Percentiles rank a stretch among this genome's conserved stretches.
These are phyloP conservation scores for Chrysomela aeneicollis DNA, from an alignment of 2,888 invertebrate species.

Conservation along the genomic window DNA sequence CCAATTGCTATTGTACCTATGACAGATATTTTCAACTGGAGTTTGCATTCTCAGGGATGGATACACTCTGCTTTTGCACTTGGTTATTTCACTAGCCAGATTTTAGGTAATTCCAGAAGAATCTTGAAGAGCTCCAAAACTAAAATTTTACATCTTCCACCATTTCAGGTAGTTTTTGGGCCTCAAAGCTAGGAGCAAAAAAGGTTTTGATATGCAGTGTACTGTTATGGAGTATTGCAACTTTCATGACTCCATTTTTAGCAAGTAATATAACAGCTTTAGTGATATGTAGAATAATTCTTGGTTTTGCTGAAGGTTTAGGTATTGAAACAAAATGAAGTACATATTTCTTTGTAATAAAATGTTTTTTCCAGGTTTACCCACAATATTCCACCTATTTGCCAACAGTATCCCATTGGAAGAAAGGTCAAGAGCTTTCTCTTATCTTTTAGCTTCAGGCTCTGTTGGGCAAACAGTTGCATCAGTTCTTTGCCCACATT, in stretches of 20 bases:
- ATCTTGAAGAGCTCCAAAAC: neutral
- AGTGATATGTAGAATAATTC: slow-evolving; percentile 70
- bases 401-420: slow-evolving; percentile 76
- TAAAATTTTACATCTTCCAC: slow-evolving; percentile 44
- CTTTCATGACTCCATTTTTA: slow-evolving; percentile 72
- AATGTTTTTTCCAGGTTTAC: slow-evolving; percentile 66
- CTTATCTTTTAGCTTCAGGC: slow-evolving; percentile 75
- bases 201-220: slow-evolving; percentile 73
- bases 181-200: slow-evolving; percentile 74
- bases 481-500: slow-evolving; percentile 74
- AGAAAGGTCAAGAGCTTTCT: slow-evolving; percentile 76
- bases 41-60: slow-evolving; percentile 76
- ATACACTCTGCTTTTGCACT: slow-evolving; percentile 78
- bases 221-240: slow-evolving; percentile 76
- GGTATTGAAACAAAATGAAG: slow-evolving; percentile 60
- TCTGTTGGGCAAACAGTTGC: slow-evolving; percentile 80
- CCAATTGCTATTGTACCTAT: slow-evolving; percentile 79
- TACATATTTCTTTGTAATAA: neutral
- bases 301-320: slow-evolving; percentile 78
- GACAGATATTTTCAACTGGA: slow-evolving; percentile 76
- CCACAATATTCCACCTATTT: slow-evolving; percentile 79
- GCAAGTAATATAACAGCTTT: slow-evolving; percentile 72
- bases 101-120: slow-evolving; percentile 56
- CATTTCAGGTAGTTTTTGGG: slow-evolving; percentile 74
- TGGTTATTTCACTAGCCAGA: slow-evolving; percentile 80